These are phyloP conservation scores for Chrysaora quinquecirrha DNA, from an alignment of 30 jellyfish, hydroid and myxozoan species.

Conservation along the genomic window DNA sequence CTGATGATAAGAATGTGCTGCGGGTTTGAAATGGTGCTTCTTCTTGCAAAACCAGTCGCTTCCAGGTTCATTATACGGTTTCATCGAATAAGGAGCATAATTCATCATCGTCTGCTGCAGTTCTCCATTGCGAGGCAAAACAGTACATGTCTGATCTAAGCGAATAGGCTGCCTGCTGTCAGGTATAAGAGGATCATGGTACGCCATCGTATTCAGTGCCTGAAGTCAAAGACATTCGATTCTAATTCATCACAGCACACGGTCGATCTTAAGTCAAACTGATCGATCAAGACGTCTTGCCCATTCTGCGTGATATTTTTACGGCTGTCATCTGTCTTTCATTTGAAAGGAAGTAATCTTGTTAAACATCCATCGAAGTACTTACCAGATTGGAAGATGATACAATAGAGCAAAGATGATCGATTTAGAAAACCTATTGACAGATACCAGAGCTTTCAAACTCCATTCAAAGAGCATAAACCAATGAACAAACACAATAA, in stretches of 20 bases:
- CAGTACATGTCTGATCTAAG: background rate
- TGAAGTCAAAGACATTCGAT: background rate
- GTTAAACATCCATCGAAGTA: conserved; percentile 76
- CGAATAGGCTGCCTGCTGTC: background rate
- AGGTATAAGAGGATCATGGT: background rate
- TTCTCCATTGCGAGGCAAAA: background rate
- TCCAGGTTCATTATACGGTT: no score
- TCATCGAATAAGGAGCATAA: no score
- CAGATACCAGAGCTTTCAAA: conserved; percentile 46
- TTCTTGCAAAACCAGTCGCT: no score
- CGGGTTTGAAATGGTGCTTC: no score
- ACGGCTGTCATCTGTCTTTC: conserved; percentile 67
- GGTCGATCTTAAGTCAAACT: conserved; percentile 32
- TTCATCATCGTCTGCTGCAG: no score
- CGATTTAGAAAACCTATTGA: conserved; percentile 60
- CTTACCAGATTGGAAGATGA: conserved; percentile 72
- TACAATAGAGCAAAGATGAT: conserved; percentile 56
- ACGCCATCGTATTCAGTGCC: background rate
- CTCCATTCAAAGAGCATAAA: conserved; percentile 3
- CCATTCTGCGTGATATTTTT: conserved; percentile 56
- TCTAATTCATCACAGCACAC: background rate
- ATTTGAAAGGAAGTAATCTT: conserved; percentile 72
- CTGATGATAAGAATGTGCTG: no score
- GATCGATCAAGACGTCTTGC: no score
- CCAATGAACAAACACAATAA: background rate